Base-by-base conservation (phyloP, 2,797 vertebrate species). In the Spatula versicolor region DNA sequence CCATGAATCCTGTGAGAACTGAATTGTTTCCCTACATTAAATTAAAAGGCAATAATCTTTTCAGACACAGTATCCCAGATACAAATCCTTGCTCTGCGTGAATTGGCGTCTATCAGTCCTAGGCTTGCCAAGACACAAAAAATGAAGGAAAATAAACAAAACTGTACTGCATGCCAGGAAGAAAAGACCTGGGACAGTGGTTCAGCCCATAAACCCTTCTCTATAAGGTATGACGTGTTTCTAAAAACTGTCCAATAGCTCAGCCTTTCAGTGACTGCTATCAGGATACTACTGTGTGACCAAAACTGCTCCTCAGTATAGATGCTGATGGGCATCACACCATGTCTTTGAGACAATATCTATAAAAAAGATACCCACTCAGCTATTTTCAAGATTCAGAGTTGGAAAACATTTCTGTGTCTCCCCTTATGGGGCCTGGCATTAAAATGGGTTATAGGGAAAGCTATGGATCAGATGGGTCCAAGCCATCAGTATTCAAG, bases 31-130 rank as follows among this genome's bases (percentile, higher is more conserved):
- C 82, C 31, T 26, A 15, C 2, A 8, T 62, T 74, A 75, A 91
- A 93, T 82, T 74, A 87, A 90, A 84, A 86, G 56, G 2, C 56
- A 83, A 82, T 74, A 9, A 72, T 95, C 83, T 84, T 82, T 68
- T 73, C 71, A 46, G 26, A 33, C n/a, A 26, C 23, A 7, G 8
- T 10, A 81, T 43, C 67, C 63, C 46, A 76, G 77, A 35, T 13
- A 58, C 6, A 69, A 79, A 84, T 79, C 41, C 59, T 76, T 67
- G 4, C 25, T 79, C 75, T 45, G 43, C 56, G 14, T 2, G 1
- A 46, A 46, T 67, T 56, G 72, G 68, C 64, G 7, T 64, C 16
- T 86, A 15, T 84, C 35, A 45, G 46, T 76, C 43, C 39, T 22
- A 26, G 13, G 26, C 35, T 82, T 63, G 59, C 39, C 67, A 84